Base-by-base conservation (phyloP, 2,888 invertebrate genomes). In the Catonia carolina region DNA sequence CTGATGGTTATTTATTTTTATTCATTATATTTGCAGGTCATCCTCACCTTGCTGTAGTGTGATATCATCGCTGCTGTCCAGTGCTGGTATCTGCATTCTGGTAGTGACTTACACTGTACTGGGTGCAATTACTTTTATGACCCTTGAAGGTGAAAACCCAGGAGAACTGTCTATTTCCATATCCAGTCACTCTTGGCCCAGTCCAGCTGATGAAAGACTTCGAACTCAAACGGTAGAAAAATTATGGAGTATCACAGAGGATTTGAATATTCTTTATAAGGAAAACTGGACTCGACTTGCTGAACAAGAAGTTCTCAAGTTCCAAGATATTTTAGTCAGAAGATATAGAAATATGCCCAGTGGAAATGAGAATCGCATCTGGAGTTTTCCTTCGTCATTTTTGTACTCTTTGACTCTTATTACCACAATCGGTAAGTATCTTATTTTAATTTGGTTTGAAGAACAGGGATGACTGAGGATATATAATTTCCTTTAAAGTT, bases 361-460 rank as follows among this genome's bases (percentile, higher is more conserved):
- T 72, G 67, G 76, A 75, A 72, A 67, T 70, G 72, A 64, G 70
- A 73, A 70, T 67, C 85, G 87, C 69, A 80, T 85, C 65, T 95
- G 94, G 93, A 90, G 90, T 47, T 92, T 94, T 73, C 87, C 92
- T 62, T 89, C 90, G 63, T 91, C 93, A 65, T 89, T 95, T 70
- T 79, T 96, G 50, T 96, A 95, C 72, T 93, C 93, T 22, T 78
- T 95, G 65, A 94, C 95, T 15, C 83, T 96, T 63, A 94, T 95
- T 69, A 94, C 94, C 7, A 95, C 94, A 36, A 94, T 94, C 67
- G 94, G 94, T 94, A 73, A 84, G 85, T 75, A 57, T 37, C 15
- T 27, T 27, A 8, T 27, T n/a, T n/a, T n/a, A n/a, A n/a, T n/a
- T n/a, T n/a, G n/a, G n/a, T n/a, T n/a, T n/a, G n/a, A n/a, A n/a